A percentile compares a stretch with the other conserved stretches of the same genome.
Evolutionary conservation across 2,888 invertebrate genomes (phyloP).

Genomic region (Parascotia fuliginaria): DNA sequence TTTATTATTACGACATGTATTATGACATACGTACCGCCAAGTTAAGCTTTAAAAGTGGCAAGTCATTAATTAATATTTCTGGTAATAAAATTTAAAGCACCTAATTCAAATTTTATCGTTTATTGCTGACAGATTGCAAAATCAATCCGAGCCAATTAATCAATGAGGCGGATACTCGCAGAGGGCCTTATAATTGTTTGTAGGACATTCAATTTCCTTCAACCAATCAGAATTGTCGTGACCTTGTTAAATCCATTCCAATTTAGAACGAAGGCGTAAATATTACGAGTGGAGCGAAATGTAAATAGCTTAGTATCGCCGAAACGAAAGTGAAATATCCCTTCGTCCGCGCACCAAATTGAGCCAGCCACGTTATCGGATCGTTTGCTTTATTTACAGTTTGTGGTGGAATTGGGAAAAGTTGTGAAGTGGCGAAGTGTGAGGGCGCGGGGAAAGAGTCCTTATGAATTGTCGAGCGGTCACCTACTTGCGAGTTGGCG

Average conservation of each 20-base stretch:
- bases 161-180: conserved; percentile 25
- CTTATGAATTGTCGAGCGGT: conserved; percentile 62
- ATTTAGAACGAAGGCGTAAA: conserved; percentile 43
- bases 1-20: too few species aligned
- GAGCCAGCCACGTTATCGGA: conserved; percentile 55
- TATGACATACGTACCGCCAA: too few species aligned
- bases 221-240: conserved; percentile 32
- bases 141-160: conserved; percentile 35
- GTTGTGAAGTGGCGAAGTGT: conserved; percentile 26
- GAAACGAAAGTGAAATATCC: conserved; percentile 60
- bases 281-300: conserved; percentile 39
- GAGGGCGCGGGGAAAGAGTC: conserved; percentile 23
- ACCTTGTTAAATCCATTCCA: conserved; percentile 47
- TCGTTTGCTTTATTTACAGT: conserved; percentile 57
- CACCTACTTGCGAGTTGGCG: conserved; percentile 46
- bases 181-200: conserved; percentile 32
- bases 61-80: too few species aligned
- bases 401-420: conserved; percentile 43
- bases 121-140: conserved; percentile 12
- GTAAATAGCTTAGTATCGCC: conserved; percentile 43
- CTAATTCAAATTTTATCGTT: conserved; percentile 8
- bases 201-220: conserved; percentile 36
- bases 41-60: too few species aligned
- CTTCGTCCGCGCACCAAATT: conserved; percentile 42
- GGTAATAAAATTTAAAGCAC: conserved; percentile 2